A percentile compares a stretch with the other conserved stretches of the same genome.
phyloP scores from a whole-genome alignment of 2,797 vertebrate species.

The Sebastes alutus region DNA sequence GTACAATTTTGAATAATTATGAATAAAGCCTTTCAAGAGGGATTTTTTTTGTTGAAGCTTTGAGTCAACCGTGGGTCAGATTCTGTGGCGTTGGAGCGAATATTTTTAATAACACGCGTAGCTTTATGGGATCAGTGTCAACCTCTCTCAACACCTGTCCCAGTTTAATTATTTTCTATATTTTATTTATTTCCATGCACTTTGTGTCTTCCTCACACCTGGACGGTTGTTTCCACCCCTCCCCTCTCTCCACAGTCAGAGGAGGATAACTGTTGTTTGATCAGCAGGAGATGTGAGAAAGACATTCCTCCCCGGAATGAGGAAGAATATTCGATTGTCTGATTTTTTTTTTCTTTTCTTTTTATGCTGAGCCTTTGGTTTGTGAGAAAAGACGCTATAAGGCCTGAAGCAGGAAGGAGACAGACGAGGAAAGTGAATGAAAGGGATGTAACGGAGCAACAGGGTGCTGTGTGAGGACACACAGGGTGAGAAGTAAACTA shows the following conservation, averaged over 20 bases:
- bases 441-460: slow-evolving; percentile 38
- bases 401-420: slow-evolving; percentile 26
- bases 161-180: neutral
- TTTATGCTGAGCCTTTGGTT: slow-evolving; percentile 35
- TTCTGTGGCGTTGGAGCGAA: neutral
- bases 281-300: slow-evolving; percentile 59
- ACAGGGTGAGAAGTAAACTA: slow-evolving; percentile 26
- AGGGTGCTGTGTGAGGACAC: slow-evolving; percentile 31
- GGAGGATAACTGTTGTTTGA: slow-evolving; percentile 56
- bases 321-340: slow-evolving; percentile 52
- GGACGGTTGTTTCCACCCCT: neutral
- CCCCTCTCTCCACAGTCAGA: slow-evolving; percentile 1
- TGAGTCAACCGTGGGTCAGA: neutral
- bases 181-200: slow-evolving; percentile 11
- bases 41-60: neutral
- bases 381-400: slow-evolving; percentile 23
- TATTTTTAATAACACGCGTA: slow-evolving; percentile 16
- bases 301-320: slow-evolving; percentile 61
- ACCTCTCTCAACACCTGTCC: slow-evolving; percentile 1
- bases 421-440: slow-evolving; percentile 24
- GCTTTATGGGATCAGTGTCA: neutral
- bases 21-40: neutral
- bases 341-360: slow-evolving; percentile 30
- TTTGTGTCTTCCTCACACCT: slow-evolving; percentile 30
- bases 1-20: neutral